phyloP scores from a whole-genome alignment of 1,140 invertebrate genomes.

The Euwallacea similis region DNA sequence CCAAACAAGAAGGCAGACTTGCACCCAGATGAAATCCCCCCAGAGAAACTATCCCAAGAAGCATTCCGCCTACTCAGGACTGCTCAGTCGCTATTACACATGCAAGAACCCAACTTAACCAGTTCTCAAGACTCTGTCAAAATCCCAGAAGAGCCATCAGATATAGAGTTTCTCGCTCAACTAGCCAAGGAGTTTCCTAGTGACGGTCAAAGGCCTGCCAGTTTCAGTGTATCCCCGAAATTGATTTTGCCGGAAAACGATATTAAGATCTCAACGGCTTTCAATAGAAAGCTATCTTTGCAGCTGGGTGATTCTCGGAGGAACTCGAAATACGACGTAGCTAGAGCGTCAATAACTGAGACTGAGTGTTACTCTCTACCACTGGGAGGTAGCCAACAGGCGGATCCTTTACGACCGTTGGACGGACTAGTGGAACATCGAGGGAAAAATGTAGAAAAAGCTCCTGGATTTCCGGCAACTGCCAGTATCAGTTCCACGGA shows the following conservation, averaged over 20 bases:
- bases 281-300: slow-evolving; percentile 49
- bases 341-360: slow-evolving; percentile 11
- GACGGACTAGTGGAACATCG: background rate
- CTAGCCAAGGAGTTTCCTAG: slow-evolving; percentile 50
- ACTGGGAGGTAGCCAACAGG: background rate
- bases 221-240: slow-evolving; percentile 49
- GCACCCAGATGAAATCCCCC: slow-evolving; percentile 57
- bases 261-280: slow-evolving; percentile 39
- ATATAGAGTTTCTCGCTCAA: slow-evolving; percentile 47
- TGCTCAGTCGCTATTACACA: slow-evolving; percentile 66
- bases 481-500: slow-evolving; percentile 64
- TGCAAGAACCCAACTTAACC: slow-evolving; percentile 64
- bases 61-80: slow-evolving; percentile 68
- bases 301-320: slow-evolving; percentile 42
- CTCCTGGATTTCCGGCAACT: slow-evolving; percentile 50
- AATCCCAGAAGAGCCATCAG: slow-evolving; percentile 37
- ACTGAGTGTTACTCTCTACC: slow-evolving; percentile 16
- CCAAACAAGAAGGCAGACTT: slow-evolving; percentile 36
- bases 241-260: slow-evolving; percentile 46
- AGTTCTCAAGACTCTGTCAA: slow-evolving; percentile 40
- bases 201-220: slow-evolving; percentile 41
- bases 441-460: slow-evolving; percentile 20
- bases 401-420: too few relatives aligned
- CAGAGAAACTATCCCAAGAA: slow-evolving; percentile 68
- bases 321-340: slow-evolving; percentile 5